Percentiles rank a stretch among this genome's conserved stretches.
phyloP scores from a whole-genome alignment of 2,113 vertebrate species.

The Calcarius ornatus region DNA sequence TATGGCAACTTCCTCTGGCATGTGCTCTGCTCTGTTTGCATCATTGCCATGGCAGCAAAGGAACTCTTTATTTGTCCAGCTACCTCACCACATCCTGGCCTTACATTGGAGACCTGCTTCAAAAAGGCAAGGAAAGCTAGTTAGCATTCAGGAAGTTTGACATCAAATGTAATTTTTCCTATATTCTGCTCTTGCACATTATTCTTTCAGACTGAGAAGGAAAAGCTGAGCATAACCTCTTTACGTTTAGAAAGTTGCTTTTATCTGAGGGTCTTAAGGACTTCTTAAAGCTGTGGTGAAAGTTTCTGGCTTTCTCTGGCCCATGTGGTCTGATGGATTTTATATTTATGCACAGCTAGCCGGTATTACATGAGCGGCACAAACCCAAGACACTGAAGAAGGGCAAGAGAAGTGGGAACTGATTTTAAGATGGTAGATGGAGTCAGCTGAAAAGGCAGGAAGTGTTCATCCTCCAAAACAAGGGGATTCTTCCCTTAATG shows the following conservation, averaged over 20 bases:
- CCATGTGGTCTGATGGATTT: not conserved
- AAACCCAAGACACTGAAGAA: not conserved
- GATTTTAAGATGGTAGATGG: not conserved
- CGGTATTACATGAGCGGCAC: not conserved
- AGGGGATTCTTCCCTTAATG: not conserved
- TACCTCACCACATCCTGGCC: constrained; percentile 74
- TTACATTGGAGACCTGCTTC: constrained; percentile 73
- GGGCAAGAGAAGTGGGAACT: not conserved
- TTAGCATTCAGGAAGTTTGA: not conserved
- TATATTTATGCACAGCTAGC: not conserved
- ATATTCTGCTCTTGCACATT: not conserved
- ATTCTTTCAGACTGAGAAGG: not conserved
- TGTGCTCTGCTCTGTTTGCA: constrained; percentile 73
- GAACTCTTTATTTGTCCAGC: constrained; percentile 78
- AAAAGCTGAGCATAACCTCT: not conserved
- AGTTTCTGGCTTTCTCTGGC: constrained; percentile 6
- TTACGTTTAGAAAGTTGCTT: not conserved
- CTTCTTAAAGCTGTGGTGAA: not conserved
- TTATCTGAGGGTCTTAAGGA: not conserved
- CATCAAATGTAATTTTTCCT: not conserved
- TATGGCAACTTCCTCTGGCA: constrained; percentile 77
- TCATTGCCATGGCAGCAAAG: constrained; percentile 82
- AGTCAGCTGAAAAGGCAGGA: not conserved
- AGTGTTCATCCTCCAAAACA: not conserved
- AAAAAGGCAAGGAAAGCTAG: constrained; percentile 66